Base-by-base conservation (phyloP, 2,888 invertebrate species). In the Sinopyrophorus schimmeli region DNA sequence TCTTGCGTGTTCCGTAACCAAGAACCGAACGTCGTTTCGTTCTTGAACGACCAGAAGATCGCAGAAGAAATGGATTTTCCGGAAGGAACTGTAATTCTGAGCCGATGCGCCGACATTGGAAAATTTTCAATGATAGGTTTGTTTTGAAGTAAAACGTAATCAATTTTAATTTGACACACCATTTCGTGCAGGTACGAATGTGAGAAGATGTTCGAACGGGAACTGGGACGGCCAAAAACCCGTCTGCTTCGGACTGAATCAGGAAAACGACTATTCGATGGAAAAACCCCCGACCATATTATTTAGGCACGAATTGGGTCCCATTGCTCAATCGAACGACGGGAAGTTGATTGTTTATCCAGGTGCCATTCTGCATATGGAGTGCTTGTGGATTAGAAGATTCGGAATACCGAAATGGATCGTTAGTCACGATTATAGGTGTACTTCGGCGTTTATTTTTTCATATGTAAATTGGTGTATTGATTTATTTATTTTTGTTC, bases 391-490 rank as follows among this genome's bases (percentile, higher is more conserved):
- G 90, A 88, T 90, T 76, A 76, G 90, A 50, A 78, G 89, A 46
- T 90, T 90, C 67, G 92, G 92, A 0, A 85, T 87, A 62, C 92
- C 92, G 0, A 88, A 87, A 69, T 92, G 92, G 92, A 87, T 84
- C 51, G 80, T 85, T 58, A 86, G 84, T 32, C 84, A 83, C 59
- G 77, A 79, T 59, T 80, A 81, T 70, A 82, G 84, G 75, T 75
- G 62, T 61, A 16, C 7, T 20, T 20, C 5, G 21, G 7, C 21
- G 21, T 6, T 20, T 7, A 20, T 20, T 20, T 5, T 20, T 21
- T 21, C 2, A 21, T 2, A 21, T 2, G 5, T 2, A 21, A 21
- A 9, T 21, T n/a, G 9, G 7, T 21, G 5, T 2, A 21, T n/a
- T 3, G 21, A 2, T 3, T 21, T 7, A 3, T 21, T n/a, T n/a